Evolutionary conservation across 2,113 vertebrate genomes (phyloP).

Genomic region (Brachyistius frenatus): DNA sequence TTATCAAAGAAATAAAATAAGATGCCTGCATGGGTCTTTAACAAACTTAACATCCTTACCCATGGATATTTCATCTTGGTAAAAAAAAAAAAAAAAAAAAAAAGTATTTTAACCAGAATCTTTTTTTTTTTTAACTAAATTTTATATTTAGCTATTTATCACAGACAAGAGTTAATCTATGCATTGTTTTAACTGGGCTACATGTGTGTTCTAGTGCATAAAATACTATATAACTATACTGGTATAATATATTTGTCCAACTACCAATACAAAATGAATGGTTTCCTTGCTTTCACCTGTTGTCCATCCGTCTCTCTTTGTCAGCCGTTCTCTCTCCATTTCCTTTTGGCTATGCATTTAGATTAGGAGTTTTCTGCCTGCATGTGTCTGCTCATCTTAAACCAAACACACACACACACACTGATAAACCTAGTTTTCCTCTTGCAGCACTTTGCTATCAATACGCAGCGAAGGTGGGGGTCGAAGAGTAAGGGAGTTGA

Average conservation of each 20-base stretch:
- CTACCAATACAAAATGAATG: constrained; percentile 17
- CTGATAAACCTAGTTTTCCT: not conserved
- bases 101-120: no score
- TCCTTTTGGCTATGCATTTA: constrained; percentile 15
- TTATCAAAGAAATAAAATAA: no score
- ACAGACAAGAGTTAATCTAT: no score
- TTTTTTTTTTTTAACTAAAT: no score
- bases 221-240: constrained; percentile 1
- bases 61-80: no score
- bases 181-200: not conserved
- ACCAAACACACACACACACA: constrained; percentile 15
- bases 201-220: constrained; percentile 5
- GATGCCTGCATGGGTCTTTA: no score
- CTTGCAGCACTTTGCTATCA: constrained; percentile 13
- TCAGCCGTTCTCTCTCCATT: not conserved
- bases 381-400: constrained; percentile 18
- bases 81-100: no score
- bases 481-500: not conserved
- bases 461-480: constrained; percentile 19
- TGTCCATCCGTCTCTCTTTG: not conserved
- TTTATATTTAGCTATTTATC: no score
- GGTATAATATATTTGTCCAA: not conserved
- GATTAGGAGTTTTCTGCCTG: constrained; percentile 7
- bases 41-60: no score
- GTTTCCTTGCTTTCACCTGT: not conserved